Percentiles rank a stretch among this genome's conserved stretches.
These are phyloP conservation scores for Colossoma macropomum DNA, from an alignment of 2,113 vertebrate genomes.

Conservation along the genomic window DNA sequence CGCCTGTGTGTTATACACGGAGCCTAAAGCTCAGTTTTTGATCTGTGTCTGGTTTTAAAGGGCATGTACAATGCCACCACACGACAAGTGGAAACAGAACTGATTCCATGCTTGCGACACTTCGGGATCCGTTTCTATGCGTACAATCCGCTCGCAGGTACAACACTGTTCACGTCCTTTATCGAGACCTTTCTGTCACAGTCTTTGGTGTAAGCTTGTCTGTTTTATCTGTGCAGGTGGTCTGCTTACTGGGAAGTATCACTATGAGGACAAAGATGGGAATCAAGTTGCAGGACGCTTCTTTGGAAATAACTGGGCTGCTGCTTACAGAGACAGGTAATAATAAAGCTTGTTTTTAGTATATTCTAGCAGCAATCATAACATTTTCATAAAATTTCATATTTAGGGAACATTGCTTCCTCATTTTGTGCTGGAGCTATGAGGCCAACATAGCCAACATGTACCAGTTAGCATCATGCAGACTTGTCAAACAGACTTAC, in stretches of 20 bases:
- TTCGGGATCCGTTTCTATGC: constrained; percentile 89
- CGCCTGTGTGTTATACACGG: background rate
- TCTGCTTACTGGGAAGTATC: constrained; percentile 91
- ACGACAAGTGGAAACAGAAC: constrained; percentile 88
- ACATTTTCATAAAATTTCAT: no score
- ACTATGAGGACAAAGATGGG: constrained; percentile 85
- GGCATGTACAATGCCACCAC: constrained; percentile 98
- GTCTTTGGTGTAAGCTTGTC: background rate
- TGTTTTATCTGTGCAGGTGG: constrained; percentile 78
- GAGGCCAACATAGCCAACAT: no score
- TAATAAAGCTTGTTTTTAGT: background rate
- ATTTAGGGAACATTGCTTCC: no score
- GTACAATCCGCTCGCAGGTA: constrained; percentile 96
- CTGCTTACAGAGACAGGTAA: constrained; percentile 86
- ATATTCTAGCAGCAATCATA: no score
- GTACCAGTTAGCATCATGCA: no score
- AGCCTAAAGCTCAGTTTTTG: background rate
- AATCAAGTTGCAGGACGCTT: constrained; percentile 84
- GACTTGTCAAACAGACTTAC: no score
- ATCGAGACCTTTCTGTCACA: background rate
- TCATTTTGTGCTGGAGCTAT: no score
- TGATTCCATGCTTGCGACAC: constrained; percentile 88
- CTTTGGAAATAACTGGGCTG: constrained; percentile 90
- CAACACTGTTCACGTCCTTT: background rate
- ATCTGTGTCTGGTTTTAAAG: constrained; percentile 65